Percentiles rank a stretch among this genome's conserved stretches.
These are phyloP conservation scores for Diplodus puntazzo DNA, from an alignment of 2,797 vertebrate species.

Conservation along the genomic window DNA sequence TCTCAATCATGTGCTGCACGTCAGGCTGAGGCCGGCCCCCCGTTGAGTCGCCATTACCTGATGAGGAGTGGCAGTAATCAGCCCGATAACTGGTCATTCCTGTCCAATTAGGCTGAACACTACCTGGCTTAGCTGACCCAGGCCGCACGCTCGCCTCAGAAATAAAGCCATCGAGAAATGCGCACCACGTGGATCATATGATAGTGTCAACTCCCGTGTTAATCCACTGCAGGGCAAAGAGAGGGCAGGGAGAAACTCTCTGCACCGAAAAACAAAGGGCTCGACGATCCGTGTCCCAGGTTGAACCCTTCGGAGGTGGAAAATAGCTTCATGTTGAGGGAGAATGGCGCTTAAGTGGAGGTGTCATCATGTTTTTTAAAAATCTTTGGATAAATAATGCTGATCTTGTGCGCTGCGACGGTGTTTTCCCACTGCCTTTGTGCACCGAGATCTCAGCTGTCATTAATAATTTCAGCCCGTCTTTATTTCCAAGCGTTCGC, in stretches of 20 bases:
- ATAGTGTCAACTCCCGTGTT: slow-evolving; percentile 50
- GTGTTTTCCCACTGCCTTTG: slow-evolving; percentile 45
- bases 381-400: slow-evolving; percentile 24
- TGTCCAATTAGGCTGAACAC: slow-evolving; percentile 63
- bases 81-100: slow-evolving; percentile 63
- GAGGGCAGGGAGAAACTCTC: slow-evolving; percentile 3
- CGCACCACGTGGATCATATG: slow-evolving; percentile 61
- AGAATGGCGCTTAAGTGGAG: neutral
- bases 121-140: slow-evolving; percentile 55
- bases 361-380: slow-evolving; percentile 5
- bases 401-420: slow-evolving; percentile 11
- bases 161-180: slow-evolving; percentile 64
- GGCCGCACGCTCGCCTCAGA: slow-evolving; percentile 14
- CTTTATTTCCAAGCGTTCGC: slow-evolving; percentile 71
- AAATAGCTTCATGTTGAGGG: neutral
- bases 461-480: slow-evolving; percentile 71
- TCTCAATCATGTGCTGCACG: slow-evolving; percentile 71
- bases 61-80: slow-evolving; percentile 80
- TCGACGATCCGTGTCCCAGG: neutral
- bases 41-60: slow-evolving; percentile 59
- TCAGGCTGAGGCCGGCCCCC: slow-evolving; percentile 43
- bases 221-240: slow-evolving; percentile 46
- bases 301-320: slow-evolving; percentile 9
- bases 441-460: slow-evolving; percentile 49
- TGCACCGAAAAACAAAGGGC: neutral